Evolutionary conservation across 2,113 vertebrate genomes (phyloP), one percentile per base, ranked within the genome.

Genomic region (Misgurnus mizolepis): DNA sequence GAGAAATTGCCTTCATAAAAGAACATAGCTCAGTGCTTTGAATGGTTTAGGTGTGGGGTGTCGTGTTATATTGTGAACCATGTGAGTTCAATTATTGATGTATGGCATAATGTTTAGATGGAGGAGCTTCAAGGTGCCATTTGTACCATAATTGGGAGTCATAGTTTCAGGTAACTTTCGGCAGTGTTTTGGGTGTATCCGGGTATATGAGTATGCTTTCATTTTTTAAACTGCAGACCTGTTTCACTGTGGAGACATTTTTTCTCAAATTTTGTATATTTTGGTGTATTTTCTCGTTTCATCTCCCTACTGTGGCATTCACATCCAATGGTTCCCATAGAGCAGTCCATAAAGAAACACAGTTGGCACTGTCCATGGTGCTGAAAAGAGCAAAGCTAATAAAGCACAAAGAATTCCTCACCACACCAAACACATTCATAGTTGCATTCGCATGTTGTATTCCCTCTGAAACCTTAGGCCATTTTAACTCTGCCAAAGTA

Each of bases 281-380:
- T 49, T 17, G 8, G 14, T 49, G n/a, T 4, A 50, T 61, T 75
- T 75, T n/a, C 18, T 58, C 7, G 8, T 61, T 80, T 53, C 43
- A 47, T 55, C 58, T 11, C 50, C 41, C 56, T n/a, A 39, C 47
- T 79, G 65, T 74, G 40, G 53, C 64, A 65, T 58, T 78, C 43
- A 40, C 67, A 18, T 50, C 43, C 40, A 60, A 0, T 41, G 7
- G 15, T 58, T n/a, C 45, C 50, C 65, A 64, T 22, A 18, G 43
- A 50, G 22, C 15, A 10, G 50, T 58, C 70, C 45, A 64, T 17
- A 50, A 73, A 68, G 68, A 40, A 66, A 18, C 67, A 61, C 41
- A 47, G 49, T 34, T 34, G 53, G 45, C 61, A 69, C 87, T 88
- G 81, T 86, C 89, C 87, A 8, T 69, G 82, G 86, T 88, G 27